Evolutionary conservation across 1,140 invertebrate genomes (phyloP).

Genomic region (Drosophila nigrodunni): DNA sequence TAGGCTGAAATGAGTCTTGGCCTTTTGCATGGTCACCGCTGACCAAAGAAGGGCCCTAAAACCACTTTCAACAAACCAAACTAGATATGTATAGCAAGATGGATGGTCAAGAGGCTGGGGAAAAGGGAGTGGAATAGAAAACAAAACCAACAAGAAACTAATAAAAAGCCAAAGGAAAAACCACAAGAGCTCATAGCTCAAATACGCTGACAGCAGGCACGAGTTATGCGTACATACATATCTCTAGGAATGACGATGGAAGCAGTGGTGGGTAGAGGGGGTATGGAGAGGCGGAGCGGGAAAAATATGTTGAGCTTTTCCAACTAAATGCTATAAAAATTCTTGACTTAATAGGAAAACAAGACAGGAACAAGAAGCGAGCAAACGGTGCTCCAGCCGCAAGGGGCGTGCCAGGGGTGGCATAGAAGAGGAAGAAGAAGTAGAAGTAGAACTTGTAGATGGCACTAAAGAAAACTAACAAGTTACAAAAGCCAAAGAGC

Average conservation of each 20-base stretch:
- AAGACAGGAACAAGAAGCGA: constrained; percentile 70
- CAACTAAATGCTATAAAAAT: constrained; percentile 83
- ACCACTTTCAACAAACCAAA: constrained; percentile 58
- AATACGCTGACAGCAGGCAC: constrained; percentile 81
- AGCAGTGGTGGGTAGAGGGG: not conserved
- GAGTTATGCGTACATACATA: constrained; percentile 75
- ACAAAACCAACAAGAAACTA: constrained; percentile 74
- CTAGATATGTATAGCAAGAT: not conserved
- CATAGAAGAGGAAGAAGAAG: not conserved
- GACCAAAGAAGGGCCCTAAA: constrained; percentile 38
- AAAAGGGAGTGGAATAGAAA: constrained; percentile 7
- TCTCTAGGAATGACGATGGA: constrained; percentile 32
- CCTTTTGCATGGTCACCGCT: constrained; percentile 38
- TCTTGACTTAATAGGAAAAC: constrained; percentile 83
- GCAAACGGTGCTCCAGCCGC: constrained; percentile 4
- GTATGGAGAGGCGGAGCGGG: constrained; percentile 15
- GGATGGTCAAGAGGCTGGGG: no score
- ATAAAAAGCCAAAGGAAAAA: constrained; percentile 79
- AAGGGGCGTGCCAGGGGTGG: not conserved
- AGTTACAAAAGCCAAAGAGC: constrained; percentile 66
- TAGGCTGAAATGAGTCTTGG: constrained; percentile 64
- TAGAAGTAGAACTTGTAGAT: constrained; percentile 44
- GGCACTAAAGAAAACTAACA: constrained; percentile 81
- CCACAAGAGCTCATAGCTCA: constrained; percentile 81
- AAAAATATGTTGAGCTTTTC: constrained; percentile 80